phyloP scores from a whole-genome alignment of 2,113 vertebrate species.

The Xiphorhynchus elegans region DNA sequence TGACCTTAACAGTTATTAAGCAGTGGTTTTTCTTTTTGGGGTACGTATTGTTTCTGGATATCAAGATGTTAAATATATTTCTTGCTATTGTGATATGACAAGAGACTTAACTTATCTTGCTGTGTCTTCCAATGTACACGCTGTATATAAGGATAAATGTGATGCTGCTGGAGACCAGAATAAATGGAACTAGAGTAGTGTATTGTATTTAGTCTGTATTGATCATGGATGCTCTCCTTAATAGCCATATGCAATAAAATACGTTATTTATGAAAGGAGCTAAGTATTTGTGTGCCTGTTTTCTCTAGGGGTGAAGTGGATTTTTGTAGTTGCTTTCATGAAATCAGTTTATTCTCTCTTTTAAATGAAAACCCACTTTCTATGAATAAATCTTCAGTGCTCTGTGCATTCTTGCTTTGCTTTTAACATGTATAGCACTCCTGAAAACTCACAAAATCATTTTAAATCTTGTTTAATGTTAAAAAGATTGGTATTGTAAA shows the following conservation, averaged over 20 bases:
- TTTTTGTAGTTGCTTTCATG: not conserved
- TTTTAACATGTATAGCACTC: not conserved
- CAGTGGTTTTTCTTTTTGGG: conserved; percentile 89
- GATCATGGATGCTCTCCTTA: conserved; percentile 88
- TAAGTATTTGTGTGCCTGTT: conserved; percentile 20
- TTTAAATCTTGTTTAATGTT: not conserved
- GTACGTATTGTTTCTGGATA: conserved; percentile 87
- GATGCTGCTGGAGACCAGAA: conserved; percentile 86
- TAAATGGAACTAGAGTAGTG: conserved; percentile 89
- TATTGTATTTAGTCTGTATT: conserved; percentile 93
- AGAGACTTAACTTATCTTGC: conserved; percentile 85
- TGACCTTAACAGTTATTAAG: conserved; percentile 88
- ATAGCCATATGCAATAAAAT: conserved; percentile 98
- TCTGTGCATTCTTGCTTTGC: not conserved
- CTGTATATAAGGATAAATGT: conserved; percentile 89
- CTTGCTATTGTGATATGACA: conserved; percentile 80
- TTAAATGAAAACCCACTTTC: not conserved
- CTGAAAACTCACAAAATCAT: not conserved
- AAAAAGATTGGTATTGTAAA: not conserved
- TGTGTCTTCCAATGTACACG: conserved; percentile 94
- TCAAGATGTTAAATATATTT: conserved; percentile 87
- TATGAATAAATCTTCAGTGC: not conserved
- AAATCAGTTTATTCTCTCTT: not conserved
- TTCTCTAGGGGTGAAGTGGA: not conserved
- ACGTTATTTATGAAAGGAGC: conserved; percentile 92